phyloP scores from a whole-genome alignment of 2,888 invertebrate species.

The Resseliella maxima region DNA sequence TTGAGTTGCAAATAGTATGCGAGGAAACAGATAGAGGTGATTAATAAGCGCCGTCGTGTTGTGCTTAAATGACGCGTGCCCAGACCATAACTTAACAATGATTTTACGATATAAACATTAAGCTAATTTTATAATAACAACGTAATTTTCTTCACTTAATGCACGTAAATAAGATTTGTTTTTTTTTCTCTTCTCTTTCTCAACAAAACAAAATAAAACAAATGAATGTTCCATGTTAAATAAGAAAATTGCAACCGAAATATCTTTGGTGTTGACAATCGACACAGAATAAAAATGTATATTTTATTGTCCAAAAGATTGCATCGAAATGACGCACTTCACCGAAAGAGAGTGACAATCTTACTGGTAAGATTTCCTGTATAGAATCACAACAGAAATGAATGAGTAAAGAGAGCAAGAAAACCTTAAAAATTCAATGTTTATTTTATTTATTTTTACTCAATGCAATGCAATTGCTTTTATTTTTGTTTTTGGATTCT shows the following conservation, averaged over 20 bases:
- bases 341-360: not conserved
- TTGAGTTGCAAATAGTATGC: no score
- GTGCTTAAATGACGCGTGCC: not conserved
- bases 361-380: no score
- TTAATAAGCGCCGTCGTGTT: not conserved
- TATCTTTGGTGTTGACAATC: not conserved
- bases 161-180: no score
- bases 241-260: not conserved
- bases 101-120: conserved; percentile 7
- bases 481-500: no score
- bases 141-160: not conserved
- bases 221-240: no score
- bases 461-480: no score
- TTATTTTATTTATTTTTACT: no score
- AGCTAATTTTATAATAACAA: not conserved
- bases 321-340: not conserved
- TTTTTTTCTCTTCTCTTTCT: not conserved
- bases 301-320: conserved; percentile 9
- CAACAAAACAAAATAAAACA: no score
- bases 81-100: not conserved
- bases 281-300: not conserved
- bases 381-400: no score
- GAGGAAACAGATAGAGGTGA: not conserved
- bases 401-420: no score
- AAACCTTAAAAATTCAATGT: no score